Percentiles rank a stretch among this genome's conserved stretches.
Conservation (phyloP, 2,113 vertebrate species). For the Mola mola region DNA sequence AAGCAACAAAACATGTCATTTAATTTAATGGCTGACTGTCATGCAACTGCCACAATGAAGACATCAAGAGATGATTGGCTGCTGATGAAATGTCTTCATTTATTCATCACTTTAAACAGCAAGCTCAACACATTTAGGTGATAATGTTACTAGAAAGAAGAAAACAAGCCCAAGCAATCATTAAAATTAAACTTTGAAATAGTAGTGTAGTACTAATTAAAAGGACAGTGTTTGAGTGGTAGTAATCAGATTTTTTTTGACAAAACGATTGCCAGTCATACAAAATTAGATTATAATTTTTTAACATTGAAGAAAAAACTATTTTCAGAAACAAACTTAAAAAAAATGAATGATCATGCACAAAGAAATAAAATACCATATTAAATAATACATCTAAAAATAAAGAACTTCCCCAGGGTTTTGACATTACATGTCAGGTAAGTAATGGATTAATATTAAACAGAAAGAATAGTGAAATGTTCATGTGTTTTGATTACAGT, state of each 20-base stretch:
- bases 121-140: slow-evolving; percentile 44
- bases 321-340: slow-evolving; percentile 14
- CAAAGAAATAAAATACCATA: slow-evolving; percentile 30
- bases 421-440: too few species aligned
- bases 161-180: slow-evolving; percentile 22
- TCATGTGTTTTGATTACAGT: slow-evolving; percentile 7
- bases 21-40: slow-evolving; percentile 46
- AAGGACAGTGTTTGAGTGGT: too few species aligned
- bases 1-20: slow-evolving; percentile 37
- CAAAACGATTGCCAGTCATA: too few species aligned
- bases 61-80: slow-evolving; percentile 61
- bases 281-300: slow-evolving; percentile 14
- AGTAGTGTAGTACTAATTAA: too few species aligned
- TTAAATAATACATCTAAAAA: slow-evolving; percentile 1
- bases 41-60: slow-evolving; percentile 63
- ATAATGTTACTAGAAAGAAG: background rate
- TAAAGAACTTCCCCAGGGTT: too few species aligned
- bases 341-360: background rate
- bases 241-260: too few species aligned
- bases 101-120: slow-evolving; percentile 63
- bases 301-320: slow-evolving; percentile 14
- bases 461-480: slow-evolving; percentile 19
- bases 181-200: slow-evolving; percentile 33
- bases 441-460: background rate
- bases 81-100: slow-evolving; percentile 64